Evolutionary conservation across 30 jellyfish, hydroid and myxozoan genomes (phyloP), one percentile per base, ranked within the genome.

Genomic region (Chrysaora quinquecirrha): DNA sequence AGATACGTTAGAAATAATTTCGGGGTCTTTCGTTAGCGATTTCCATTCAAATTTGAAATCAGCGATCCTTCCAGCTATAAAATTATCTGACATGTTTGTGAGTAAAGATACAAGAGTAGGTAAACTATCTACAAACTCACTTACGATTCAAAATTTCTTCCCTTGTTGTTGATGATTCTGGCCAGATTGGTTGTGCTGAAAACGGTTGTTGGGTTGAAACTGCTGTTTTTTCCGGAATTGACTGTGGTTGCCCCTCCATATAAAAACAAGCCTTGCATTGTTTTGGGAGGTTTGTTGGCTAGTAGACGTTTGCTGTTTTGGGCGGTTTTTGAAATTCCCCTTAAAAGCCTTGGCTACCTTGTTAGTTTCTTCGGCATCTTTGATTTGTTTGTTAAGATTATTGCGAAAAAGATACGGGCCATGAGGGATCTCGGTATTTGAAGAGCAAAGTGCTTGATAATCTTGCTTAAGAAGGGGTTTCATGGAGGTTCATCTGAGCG

Each of bases 391-490:
- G 11, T 23, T 23, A 27, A 60, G 11, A 60, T 60, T 31, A 19
- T 60, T 31, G 33, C 73, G 32, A 30, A 60, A 60, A 60, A 60
- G 73, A 31, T 10, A 60, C 9, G 27, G 32, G 11, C 32, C 27
- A 23, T 60, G 32, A 12, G 73, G 73, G 4, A 60, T 16, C 14
- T 63, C 31, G 38, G 12, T 31, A 23, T 20, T 20, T 20, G 1
- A 63, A 63, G 21, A 63, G 50, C 71, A 73, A 47, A 73, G 72
- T 0, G 84, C 71, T 14, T 73, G 84, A 27, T 73, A 73, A 0
- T 73, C 84, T 7, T 48, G 84, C 54, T 23, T 73, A 1, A 46
- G 34, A 12, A 28, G 49, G 22, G 71, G 71, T 34, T 73, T 49
- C 52, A 73, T 19, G 0, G 50, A 9, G 72, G 30, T 48, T 0